phyloP scores from a whole-genome alignment of 1,140 invertebrate genomes.

The Drosophila insularis region DNA sequence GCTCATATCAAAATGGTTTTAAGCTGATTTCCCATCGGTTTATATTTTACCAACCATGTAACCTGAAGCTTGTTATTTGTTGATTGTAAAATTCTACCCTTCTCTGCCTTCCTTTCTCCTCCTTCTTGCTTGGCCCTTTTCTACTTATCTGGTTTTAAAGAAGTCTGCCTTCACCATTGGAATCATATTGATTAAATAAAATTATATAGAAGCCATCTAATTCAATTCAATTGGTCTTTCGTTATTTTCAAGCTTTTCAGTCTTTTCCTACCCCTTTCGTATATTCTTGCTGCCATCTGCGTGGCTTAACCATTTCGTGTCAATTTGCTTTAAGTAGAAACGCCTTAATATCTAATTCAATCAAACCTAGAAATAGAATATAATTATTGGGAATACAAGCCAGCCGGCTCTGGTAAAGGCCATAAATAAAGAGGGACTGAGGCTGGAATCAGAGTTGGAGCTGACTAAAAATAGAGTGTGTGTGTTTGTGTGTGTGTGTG shows the following conservation, averaged over 20 bases:
- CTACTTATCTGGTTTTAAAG: too few species aligned
- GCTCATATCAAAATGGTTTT: too few species aligned
- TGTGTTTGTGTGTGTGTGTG: too few species aligned
- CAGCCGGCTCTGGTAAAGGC: not conserved
- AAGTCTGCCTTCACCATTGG: not conserved
- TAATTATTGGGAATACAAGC: conserved; percentile 59
- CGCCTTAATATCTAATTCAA: conserved; percentile 43
- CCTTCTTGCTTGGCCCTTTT: too few species aligned
- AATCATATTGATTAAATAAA: conserved; percentile 3
- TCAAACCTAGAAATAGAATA: conserved; percentile 45
- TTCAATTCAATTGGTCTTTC: not conserved
- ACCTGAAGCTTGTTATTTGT: too few species aligned
- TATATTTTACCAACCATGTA: too few species aligned
- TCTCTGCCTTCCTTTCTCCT: too few species aligned
- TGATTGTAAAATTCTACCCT: too few species aligned
- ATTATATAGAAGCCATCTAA: not conserved
- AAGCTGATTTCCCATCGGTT: too few species aligned
- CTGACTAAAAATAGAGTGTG: conserved; percentile 33
- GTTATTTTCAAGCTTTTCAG: not conserved
- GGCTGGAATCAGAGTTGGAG: not conserved
- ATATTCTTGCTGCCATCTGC: not conserved
- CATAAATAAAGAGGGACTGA: not conserved
- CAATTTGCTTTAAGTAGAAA: conserved; percentile 15
- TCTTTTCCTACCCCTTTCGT: not conserved
- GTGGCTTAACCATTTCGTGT: not conserved